A percentile compares a stretch with the other conserved stretches of the same genome.
Evolutionary conservation across 2,888 invertebrate species (phyloP).

Genomic region (Oasisia sp.): DNA sequence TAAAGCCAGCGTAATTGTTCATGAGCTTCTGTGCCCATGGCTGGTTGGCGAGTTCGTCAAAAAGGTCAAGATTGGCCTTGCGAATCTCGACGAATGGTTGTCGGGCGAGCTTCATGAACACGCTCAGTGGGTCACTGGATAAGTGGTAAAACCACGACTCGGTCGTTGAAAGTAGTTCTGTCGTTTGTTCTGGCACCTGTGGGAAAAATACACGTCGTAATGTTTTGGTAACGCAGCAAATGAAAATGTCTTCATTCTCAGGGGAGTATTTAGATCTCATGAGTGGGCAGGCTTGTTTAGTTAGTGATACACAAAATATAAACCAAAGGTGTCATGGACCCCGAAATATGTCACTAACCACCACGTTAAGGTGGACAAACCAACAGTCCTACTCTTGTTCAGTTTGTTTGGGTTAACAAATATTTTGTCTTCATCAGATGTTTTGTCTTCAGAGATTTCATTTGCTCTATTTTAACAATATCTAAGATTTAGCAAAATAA

Average conservation of each 20-base stretch:
- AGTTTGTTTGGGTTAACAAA: no score
- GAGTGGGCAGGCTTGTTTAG: no score
- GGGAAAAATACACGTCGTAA: constrained; percentile 21
- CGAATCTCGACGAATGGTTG: constrained; percentile 86
- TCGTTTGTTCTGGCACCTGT: constrained; percentile 65
- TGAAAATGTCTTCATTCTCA: neutral
- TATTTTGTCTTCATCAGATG: no score
- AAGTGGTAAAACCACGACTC: constrained; percentile 74
- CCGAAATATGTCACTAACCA: no score
- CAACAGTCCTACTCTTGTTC: no score
- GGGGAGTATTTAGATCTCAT: neutral
- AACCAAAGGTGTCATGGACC: no score
- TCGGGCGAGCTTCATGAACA: constrained; percentile 74
- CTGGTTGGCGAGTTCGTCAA: constrained; percentile 74
- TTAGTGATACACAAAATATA: no score
- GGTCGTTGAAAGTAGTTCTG: constrained; percentile 67
- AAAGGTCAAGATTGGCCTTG: constrained; percentile 69
- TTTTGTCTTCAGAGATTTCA: no score
- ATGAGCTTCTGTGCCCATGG: constrained; percentile 84
- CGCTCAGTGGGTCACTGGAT: constrained; percentile 70
- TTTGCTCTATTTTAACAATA: no score
- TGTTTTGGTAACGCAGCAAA: neutral
- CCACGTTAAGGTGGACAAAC: no score
- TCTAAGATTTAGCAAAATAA: no score
- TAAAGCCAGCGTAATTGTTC: constrained; percentile 77